A percentile compares a stretch with the other conserved stretches of the same genome.
phyloP scores from a whole-genome alignment of 2,113 vertebrate species.

The Cathartes aura region DNA sequence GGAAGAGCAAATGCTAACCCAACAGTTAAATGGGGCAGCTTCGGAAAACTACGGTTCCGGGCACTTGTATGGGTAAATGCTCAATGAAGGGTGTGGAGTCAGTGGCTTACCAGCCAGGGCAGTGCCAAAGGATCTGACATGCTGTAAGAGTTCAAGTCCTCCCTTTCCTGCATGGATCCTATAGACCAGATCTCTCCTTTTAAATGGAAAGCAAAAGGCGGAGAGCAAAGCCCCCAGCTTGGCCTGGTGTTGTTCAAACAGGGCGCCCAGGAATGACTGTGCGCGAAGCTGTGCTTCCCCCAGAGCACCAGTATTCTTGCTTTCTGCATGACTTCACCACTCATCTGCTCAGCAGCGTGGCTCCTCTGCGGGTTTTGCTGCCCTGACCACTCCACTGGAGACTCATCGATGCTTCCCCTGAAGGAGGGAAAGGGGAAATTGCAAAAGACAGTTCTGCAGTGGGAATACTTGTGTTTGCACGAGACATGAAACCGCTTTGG shows the following conservation, averaged over 20 bases:
- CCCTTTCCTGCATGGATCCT: background rate
- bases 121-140: background rate
- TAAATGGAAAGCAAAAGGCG: background rate
- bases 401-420: background rate
- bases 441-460: background rate
- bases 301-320: background rate
- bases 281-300: background rate
- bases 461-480: background rate
- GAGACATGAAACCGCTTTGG: background rate
- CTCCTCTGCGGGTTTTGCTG: background rate
- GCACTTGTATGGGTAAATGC: background rate
- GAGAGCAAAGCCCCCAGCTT: background rate
- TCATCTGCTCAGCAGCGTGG: background rate
- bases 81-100: background rate
- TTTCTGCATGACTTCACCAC: background rate
- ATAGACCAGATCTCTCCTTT: background rate
- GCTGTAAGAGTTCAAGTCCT: background rate
- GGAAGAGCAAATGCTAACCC: background rate
- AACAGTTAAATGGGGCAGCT: background rate
- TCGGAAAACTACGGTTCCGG: background rate
- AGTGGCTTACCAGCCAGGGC: background rate
- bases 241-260: background rate
- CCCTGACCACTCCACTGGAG: background rate
- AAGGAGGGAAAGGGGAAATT: conserved; percentile 14
- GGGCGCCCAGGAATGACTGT: background rate